Evolutionary conservation across 2,797 vertebrate genomes (phyloP).

Genomic region (Hydrophis major): DNA sequence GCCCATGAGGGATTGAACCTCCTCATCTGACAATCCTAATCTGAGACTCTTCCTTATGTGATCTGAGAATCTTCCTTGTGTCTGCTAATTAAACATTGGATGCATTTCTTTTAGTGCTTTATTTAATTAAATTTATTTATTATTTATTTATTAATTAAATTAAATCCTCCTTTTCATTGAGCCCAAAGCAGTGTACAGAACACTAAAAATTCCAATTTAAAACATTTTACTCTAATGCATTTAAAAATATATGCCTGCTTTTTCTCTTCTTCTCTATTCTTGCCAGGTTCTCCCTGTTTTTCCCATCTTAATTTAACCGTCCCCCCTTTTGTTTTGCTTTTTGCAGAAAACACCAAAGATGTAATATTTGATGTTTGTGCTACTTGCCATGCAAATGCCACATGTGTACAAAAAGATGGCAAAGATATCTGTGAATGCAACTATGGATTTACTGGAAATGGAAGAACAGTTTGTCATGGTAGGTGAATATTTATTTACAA

Average conservation of each 20-base stretch:
- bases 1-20: background rate
- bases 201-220: background rate
- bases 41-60: background rate
- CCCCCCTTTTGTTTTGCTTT: conserved; percentile 21
- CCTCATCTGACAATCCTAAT: background rate
- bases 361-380: conserved; percentile 76
- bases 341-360: background rate
- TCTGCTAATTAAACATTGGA: background rate
- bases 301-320: background rate
- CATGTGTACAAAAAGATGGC: conserved; percentile 79
- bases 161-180: background rate
- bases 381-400: conserved; percentile 85
- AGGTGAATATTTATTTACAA: conserved; percentile 36
- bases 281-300: background rate
- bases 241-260: background rate
- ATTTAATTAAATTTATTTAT: background rate
- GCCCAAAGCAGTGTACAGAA: background rate
- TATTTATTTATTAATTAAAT: background rate
- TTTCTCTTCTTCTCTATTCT: background rate
- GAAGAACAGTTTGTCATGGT: conserved; percentile 86
- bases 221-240: background rate
- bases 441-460: conserved; percentile 91
- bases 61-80: background rate
- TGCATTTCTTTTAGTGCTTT: background rate
- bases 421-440: conserved; percentile 88